Conservation (phyloP, 2,888 invertebrate species). For the Octodonta nipae region DNA sequence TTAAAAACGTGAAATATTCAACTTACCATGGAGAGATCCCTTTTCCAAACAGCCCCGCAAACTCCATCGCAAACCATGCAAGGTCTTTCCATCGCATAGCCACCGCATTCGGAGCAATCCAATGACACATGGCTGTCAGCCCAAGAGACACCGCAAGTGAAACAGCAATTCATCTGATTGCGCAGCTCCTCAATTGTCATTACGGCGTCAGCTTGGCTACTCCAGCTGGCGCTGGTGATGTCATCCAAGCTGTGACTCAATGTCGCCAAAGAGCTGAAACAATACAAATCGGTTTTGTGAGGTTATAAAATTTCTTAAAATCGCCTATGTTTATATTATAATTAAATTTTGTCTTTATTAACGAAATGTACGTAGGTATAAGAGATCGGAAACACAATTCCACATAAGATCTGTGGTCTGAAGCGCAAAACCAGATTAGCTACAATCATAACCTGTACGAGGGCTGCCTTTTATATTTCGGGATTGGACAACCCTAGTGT, state of each 20-base stretch:
- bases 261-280: constrained; percentile 28
- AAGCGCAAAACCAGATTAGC: too few species aligned
- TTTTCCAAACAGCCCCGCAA: constrained; percentile 58
- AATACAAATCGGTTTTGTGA: neutral
- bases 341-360: too few species aligned
- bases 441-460: too few species aligned
- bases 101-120: constrained; percentile 68
- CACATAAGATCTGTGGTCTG: too few species aligned
- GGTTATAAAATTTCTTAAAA: too few species aligned
- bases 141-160: constrained; percentile 72
- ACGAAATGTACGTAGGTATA: too few species aligned
- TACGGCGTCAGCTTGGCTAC: constrained; percentile 38
- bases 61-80: constrained; percentile 64
- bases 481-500: too few species aligned
- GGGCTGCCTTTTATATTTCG: too few species aligned
- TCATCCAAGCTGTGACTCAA: constrained; percentile 32
- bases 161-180: constrained; percentile 58
- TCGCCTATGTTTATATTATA: neutral
- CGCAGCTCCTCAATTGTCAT: constrained; percentile 55
- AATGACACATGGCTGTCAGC: constrained; percentile 61
- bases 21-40: constrained; percentile 61
- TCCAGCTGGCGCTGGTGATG: constrained; percentile 26
- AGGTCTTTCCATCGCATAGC: constrained; percentile 60
- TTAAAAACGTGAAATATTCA: too few species aligned
- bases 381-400: too few species aligned